A percentile compares a stretch with the other conserved stretches of the same genome.
Conservation (phyloP, 2,888 invertebrate genomes). For the Anaspis maculata region DNA sequence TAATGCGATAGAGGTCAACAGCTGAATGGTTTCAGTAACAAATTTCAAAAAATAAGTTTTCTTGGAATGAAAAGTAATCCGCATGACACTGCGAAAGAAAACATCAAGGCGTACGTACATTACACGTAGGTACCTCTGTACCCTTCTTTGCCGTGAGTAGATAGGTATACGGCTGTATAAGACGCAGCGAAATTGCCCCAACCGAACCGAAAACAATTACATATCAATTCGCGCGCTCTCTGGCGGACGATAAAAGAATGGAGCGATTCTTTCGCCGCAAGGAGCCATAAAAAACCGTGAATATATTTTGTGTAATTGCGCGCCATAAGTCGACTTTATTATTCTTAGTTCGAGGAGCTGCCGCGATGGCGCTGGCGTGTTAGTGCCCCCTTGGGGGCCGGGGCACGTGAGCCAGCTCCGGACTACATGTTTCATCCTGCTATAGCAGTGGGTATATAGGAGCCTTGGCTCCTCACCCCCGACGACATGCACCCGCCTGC, state of each 20-base stretch:
- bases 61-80: too few relatives aligned
- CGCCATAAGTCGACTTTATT: conserved; percentile 45
- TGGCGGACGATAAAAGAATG: conserved; percentile 43
- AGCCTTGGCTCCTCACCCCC: neutral
- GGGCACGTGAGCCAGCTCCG: conserved; percentile 30
- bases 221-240: conserved; percentile 41
- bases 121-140: too few relatives aligned
- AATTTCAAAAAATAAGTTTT: too few relatives aligned
- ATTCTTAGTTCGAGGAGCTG: conserved; percentile 37
- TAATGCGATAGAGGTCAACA: too few relatives aligned
- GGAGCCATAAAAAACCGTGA: conserved; percentile 46
- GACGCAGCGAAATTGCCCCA: too few relatives aligned
- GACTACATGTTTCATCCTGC: conserved; percentile 14
- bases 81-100: too few relatives aligned
- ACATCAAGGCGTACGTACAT: too few relatives aligned
- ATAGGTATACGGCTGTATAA: too few relatives aligned
- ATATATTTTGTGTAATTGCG: conserved; percentile 46
- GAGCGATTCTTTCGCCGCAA: conserved; percentile 43
- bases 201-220: conserved; percentile 40
- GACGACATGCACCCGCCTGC: neutral
- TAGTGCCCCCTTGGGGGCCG: conserved; percentile 38
- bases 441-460: too few relatives aligned
- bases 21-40: too few relatives aligned
- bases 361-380: conserved; percentile 41
- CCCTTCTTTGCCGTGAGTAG: too few relatives aligned